A percentile compares a stretch with the other conserved stretches of the same genome.
Conservation (phyloP, 2,113 vertebrate genomes). For the Larimichthys crocea region DNA sequence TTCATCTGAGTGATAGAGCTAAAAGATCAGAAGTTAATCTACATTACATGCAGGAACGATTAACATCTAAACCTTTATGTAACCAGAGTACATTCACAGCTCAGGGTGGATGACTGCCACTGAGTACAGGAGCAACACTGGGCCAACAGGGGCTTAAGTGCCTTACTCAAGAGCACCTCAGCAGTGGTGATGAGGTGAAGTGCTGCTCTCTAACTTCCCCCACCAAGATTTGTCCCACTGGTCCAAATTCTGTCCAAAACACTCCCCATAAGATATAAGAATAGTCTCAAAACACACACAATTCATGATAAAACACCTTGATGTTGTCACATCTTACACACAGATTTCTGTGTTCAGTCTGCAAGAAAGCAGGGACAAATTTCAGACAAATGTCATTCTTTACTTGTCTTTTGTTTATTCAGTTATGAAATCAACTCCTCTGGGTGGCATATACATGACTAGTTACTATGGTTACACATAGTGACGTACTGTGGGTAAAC, state of each 20-base stretch:
- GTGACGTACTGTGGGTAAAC: background rate
- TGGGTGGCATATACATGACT: background rate
- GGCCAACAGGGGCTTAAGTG: conserved; percentile 10
- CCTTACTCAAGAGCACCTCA: conserved; percentile 7
- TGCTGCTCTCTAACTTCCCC: background rate
- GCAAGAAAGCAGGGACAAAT: background rate
- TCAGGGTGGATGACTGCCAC: background rate
- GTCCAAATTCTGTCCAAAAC: background rate
- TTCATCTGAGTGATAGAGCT: conserved; percentile 37
- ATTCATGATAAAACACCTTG: background rate
- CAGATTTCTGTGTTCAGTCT: background rate
- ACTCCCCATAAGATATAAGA: background rate
- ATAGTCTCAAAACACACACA: too few relatives aligned
- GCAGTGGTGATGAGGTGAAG: background rate
- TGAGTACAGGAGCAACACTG: background rate
- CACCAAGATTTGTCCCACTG: background rate
- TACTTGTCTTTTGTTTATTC: background rate
- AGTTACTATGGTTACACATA: conserved; percentile 30
- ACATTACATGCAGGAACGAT: conserved; percentile 30
- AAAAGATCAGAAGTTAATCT: conserved; percentile 60
- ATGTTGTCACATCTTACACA: background rate
- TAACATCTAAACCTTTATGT: conserved; percentile 45
- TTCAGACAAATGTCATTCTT: conserved; percentile 1
- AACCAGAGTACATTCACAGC: conserved; percentile 23
- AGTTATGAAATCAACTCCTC: conserved; percentile 3